Evolutionary conservation across 2,797 vertebrate species (phyloP), one percentile per base, ranked within the genome.

Genomic region (Mallotus villosus): DNA sequence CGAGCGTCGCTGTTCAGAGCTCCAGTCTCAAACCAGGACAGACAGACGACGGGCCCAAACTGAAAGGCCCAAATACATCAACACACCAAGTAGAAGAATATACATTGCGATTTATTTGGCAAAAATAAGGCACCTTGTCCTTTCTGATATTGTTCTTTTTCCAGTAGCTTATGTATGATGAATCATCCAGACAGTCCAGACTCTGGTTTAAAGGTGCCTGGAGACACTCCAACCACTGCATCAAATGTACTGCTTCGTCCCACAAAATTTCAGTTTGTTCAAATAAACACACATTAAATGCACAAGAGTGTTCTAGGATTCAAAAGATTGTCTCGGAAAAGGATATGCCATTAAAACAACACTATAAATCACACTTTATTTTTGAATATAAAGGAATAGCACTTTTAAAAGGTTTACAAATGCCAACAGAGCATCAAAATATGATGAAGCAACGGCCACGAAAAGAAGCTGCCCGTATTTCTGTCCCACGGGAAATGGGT

Each of bases 111-210:
- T 37, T 55, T 55, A 86, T 79, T 79, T 37, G 82, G 81, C 74
- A 87, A 89, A 86, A 65, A 61, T 80, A 73, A 65, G 64, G 63
- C 21, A 70, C 86, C 64, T 74, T 78, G 68, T 77, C 65, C 63
- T 75, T 74, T 77, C 67, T 82, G 81, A 76, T 29, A 72, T 58
- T 69, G 57, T 73, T 63, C 29, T 58, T 72, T 72, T 86, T 89
- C 82, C 79, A 81, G 81, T 90, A 90, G 89, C 90, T 90, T 90
- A 90, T 89, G 76, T 78, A 90, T 89, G 76, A 78, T 82, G 81
- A 72, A 81, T 85, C 76, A 75, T 61, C 86, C 76, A 83, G 73
- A 79, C 34, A 4, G 85, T 71, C 63, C 75, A 84, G 74, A 83
- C 87, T 76, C 86, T 78, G 74, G 64, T 46, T 14, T 46, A 46